These are phyloP conservation scores for Carposina sasakii DNA, from an alignment of 1,140 invertebrate genomes.

Conservation along the genomic window DNA sequence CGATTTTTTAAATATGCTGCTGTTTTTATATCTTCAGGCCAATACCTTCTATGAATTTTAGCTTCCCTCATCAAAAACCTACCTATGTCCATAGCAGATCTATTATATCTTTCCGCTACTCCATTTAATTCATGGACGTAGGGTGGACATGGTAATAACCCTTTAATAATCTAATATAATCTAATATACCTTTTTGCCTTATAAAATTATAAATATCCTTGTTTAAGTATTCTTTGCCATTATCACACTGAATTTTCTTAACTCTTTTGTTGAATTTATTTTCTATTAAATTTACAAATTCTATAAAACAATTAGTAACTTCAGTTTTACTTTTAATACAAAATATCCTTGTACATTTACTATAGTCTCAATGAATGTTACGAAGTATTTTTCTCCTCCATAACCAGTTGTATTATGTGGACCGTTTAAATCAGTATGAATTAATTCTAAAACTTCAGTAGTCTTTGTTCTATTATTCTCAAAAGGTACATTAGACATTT, in stretches of 20 bases:
- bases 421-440: constrained; percentile 52
- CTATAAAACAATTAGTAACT: constrained; percentile 32
- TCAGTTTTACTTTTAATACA: constrained; percentile 44
- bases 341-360: constrained; percentile 41
- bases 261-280: constrained; percentile 40
- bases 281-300: constrained; percentile 41
- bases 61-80: constrained; percentile 37
- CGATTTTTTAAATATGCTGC: constrained; percentile 32
- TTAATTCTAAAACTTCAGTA: constrained; percentile 39
- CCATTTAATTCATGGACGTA: constrained; percentile 55
- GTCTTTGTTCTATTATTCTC: constrained; percentile 45
- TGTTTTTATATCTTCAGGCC: constrained; percentile 37
- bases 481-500: constrained; percentile 47
- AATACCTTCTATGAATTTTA: constrained; percentile 37
- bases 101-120: constrained; percentile 47
- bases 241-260: constrained; percentile 48
- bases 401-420: constrained; percentile 39
- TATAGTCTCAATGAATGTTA: constrained; percentile 45
- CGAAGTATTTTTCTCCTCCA: constrained; percentile 37
- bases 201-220: constrained; percentile 45
- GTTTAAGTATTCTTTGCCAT: constrained; percentile 48
- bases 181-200: constrained; percentile 39
- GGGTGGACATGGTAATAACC: constrained; percentile 41
- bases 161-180: no score
- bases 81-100: constrained; percentile 34